Conservation (phyloP, 2,888 invertebrate genomes). For the Eurytoma adleriae region DNA sequence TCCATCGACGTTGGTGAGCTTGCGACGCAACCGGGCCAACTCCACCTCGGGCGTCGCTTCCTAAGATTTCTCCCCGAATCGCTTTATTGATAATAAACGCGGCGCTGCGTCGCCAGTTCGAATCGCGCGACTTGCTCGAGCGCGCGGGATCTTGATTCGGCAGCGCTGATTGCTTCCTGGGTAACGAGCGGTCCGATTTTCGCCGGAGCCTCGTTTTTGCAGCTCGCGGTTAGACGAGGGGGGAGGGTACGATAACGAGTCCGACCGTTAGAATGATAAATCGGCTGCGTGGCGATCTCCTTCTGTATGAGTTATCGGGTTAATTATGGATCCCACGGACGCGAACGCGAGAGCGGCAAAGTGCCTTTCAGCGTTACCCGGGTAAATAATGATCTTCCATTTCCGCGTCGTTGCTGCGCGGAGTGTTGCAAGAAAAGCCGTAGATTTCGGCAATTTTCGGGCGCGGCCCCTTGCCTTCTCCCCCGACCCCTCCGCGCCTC, state of each 20-base stretch:
- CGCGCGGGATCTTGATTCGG: conserved; percentile 6
- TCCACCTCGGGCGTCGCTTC: conserved; percentile 1
- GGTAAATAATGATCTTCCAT: conserved; percentile 50
- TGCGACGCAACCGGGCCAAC: not conserved
- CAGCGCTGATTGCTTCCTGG: conserved; percentile 43
- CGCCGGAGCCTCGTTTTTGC: conserved; percentile 43
- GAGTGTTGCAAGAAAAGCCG: conserved; percentile 23
- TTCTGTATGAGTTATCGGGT: conserved; percentile 50
- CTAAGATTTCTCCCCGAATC: not conserved
- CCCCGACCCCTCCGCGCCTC: too few species aligned
- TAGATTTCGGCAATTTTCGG: conserved; percentile 1
- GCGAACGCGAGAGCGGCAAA: conserved; percentile 23
- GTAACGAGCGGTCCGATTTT: conserved; percentile 42
- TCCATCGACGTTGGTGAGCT: conserved; percentile 17
- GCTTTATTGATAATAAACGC: not conserved
- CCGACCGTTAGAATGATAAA: conserved; percentile 45
- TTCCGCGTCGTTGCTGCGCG: conserved; percentile 28
- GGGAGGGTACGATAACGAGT: conserved; percentile 37
- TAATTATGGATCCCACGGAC: conserved; percentile 46
- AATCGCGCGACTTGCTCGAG: not conserved
- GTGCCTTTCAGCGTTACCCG: conserved; percentile 48
- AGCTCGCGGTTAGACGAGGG: not conserved
- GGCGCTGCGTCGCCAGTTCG: not conserved
- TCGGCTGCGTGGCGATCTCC: not conserved
- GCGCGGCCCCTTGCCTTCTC: too few species aligned